Evolutionary conservation across 1,140 invertebrate species (phyloP).

Genomic region (Bilobella aurantiaca): DNA sequence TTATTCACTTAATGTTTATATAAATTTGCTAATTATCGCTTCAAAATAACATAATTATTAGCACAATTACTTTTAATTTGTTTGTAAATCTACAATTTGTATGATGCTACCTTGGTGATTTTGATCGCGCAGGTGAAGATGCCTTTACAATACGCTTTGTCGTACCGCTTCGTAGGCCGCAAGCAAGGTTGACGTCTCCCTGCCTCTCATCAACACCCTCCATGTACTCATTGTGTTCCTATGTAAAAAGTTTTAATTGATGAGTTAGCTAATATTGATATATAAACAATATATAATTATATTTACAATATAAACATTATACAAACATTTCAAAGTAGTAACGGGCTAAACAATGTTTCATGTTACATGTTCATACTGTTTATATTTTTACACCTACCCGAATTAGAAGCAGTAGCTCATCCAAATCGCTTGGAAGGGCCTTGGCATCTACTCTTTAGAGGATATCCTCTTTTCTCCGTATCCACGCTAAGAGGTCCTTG

Average conservation of each 20-base stretch:
- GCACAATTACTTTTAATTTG: too few relatives aligned
- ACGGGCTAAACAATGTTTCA: too few relatives aligned
- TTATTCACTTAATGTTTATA: too few relatives aligned
- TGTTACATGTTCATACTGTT: too few relatives aligned
- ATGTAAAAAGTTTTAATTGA: background rate
- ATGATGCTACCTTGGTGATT: conserved; percentile 3
- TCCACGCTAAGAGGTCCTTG: conserved; percentile 88
- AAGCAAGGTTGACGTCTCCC: conserved; percentile 76
- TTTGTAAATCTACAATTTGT: too few relatives aligned
- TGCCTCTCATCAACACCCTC: conserved; percentile 77
- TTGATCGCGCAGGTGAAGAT: background rate
- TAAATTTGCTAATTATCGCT: too few relatives aligned
- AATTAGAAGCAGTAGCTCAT: conserved; percentile 73
- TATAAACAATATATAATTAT: too few relatives aligned
- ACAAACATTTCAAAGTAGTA: too few relatives aligned
- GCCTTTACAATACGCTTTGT: conserved; percentile 37
- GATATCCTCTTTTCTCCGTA: conserved; percentile 74
- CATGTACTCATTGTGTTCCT: conserved; percentile 84
- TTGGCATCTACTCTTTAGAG: conserved; percentile 69
- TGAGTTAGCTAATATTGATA: background rate
- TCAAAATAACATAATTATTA: too few relatives aligned
- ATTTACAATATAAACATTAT: too few relatives aligned
- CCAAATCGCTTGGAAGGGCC: conserved; percentile 79
- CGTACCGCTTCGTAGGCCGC: conserved; percentile 49
- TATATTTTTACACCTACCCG: too few relatives aligned